Base-by-base conservation (phyloP, 2,797 vertebrate genomes). In the Gallinago solitaria region DNA sequence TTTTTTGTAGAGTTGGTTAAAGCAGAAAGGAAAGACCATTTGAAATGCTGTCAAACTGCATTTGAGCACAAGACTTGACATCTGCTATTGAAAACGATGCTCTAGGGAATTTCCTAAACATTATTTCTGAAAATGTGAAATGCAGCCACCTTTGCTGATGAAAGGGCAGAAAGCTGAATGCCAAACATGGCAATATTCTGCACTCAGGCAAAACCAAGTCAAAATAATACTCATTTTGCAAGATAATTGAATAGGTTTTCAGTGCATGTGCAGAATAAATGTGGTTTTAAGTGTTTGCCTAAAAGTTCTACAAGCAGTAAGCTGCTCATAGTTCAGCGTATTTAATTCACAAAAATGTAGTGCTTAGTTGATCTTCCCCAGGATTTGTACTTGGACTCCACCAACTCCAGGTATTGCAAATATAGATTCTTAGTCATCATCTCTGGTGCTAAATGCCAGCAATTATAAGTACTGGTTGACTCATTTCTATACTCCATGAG, bases 401-500 rank as follows among this genome's bases (percentile, higher is more conserved):
- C 91, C 94, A 93, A 39, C 80, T 95, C 85, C 93, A 91, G 80
- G 84, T 94, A 76, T 89, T 94, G 93, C 92, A 93, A 91, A 95
- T 91, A 92, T 94, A 94, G 89, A 83, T 86, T 95, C 86, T 96
- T 96, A 95, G 91, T 94, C 95, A 96, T 93, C 90, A 87, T 91
- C 91, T 86, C 76, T 83, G 33, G 51, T 65, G 74, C 86, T 95
- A 93, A 92, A 94, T 91, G 88, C 92, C 86, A 93, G 70, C 91
- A 95, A 94, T 96, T 93, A 93, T 70, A 93, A 94, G 95, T 85
- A 83, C 78, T 92, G 57, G 80, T 93, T 97, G 96, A 96, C 93
- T 96, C 96, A 95, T 89, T 87, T 82, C 32, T 89, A 11, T 93
- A 93, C 77, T 94, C 77, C 48, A 71, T 87, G 70, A 80, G 74